Evolutionary conservation across 2,888 invertebrate species (phyloP), one percentile per base, ranked within the genome.

Genomic region (Oligia fasciuncula): DNA sequence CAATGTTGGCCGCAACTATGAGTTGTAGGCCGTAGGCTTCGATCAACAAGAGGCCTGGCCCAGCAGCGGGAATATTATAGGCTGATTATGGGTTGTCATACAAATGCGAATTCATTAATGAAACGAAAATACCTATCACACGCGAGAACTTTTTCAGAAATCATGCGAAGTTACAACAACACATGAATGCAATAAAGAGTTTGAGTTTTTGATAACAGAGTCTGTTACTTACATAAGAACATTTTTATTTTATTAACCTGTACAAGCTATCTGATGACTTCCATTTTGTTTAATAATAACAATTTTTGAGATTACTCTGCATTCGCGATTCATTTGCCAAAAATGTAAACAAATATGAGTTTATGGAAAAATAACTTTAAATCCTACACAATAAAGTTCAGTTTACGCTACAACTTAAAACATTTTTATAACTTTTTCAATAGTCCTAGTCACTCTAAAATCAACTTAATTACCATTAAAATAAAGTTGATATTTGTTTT

Each of bases 191-290:
- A n/a, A n/a, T n/a, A n/a, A n/a, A n/a, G n/a, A n/a, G n/a, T n/a
- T n/a, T n/a, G n/a, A n/a, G n/a, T 74, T 81, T 69, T 76, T 46
- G 79, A 75, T 82, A 79, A 75, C 63, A 57, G 35, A 57, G 35
- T 74, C 29, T 11, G 66, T 62, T 67, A 68, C 35, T 35, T 35
- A 4, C 66, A n/a, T 73, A 35, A 19, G 2, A 43, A 29, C 8
- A 43, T n/a, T 72, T 77, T 69, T 76, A 66, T 81, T 75, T 60
- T 73, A 57, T 49, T 83, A 76, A 83, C 79, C 79, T 79, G 63
- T 69, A 60, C 51, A 54, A 60, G 49, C 51, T 82, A 79, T 82
- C 73, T 57, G 65, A 62, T 76, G 66, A 57, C 35, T 14, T 60
- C 83, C 29, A 29, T 82, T 76, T 69, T 29, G 40, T 40, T 76